These are phyloP conservation scores for Drepana arcuata DNA, from an alignment of 1,140 invertebrate species.

Conservation along the genomic window DNA sequence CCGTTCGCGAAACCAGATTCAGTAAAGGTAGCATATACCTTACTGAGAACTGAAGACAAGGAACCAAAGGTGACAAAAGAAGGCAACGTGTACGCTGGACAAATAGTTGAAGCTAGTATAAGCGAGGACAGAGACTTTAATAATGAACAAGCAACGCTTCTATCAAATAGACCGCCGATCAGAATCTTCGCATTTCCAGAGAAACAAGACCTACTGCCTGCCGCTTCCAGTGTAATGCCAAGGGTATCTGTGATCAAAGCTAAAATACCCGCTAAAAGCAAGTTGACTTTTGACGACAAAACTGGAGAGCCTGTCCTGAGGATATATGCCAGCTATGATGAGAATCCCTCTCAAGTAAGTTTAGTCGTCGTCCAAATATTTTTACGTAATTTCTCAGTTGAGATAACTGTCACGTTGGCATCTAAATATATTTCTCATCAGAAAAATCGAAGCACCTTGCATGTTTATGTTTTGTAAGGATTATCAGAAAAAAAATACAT, in stretches of 20 bases:
- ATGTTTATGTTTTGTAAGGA: too few species aligned
- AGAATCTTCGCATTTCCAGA: constrained; percentile 34
- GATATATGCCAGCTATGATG: constrained; percentile 57
- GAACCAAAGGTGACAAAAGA: constrained; percentile 37
- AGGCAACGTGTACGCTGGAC: constrained; percentile 41
- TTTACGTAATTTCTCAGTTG: too few species aligned
- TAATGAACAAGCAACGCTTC: constrained; percentile 33
- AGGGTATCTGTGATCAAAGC: constrained; percentile 41
- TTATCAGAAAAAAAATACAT: too few species aligned
- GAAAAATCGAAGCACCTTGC: too few species aligned
- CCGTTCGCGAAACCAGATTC: constrained; percentile 49
- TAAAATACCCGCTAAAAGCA: constrained; percentile 56
- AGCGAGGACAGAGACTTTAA: constrained; percentile 55
- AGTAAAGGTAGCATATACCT: constrained; percentile 51
- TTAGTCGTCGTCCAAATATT: too few species aligned
- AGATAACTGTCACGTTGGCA: too few species aligned
- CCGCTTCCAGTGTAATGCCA: constrained; percentile 13
- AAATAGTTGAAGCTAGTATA: constrained; percentile 50
- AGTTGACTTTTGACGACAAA: constrained; percentile 52
- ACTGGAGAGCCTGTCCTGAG: constrained; percentile 57
- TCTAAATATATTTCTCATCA: too few species aligned
- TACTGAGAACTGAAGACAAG: constrained; percentile 38
- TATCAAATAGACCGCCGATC: constrained; percentile 38
- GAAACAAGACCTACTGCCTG: constrained; percentile 15
- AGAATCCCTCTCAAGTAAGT: constrained; percentile 44